These are phyloP conservation scores for Spinus olivaceus DNA, from an alignment of 2,797 vertebrate species.

Conservation along the genomic window DNA sequence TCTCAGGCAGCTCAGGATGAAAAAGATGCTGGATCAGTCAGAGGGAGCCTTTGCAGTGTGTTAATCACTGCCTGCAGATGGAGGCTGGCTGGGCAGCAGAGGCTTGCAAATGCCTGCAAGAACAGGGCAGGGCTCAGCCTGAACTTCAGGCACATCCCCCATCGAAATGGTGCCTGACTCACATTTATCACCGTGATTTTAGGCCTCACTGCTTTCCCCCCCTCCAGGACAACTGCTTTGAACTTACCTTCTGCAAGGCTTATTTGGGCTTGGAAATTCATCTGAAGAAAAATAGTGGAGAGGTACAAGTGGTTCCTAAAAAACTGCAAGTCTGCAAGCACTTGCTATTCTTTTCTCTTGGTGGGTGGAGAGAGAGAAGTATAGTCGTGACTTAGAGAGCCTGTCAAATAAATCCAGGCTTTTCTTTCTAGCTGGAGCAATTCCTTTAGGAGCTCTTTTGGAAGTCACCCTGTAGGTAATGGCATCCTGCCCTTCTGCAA, in stretches of 20 bases:
- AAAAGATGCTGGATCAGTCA: not conserved
- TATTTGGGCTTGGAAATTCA: not conserved
- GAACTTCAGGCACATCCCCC: not conserved
- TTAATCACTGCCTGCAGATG: not conserved
- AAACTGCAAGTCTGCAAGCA: not conserved
- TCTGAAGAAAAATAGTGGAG: not conserved
- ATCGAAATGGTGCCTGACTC: not conserved
- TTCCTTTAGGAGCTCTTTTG: not conserved
- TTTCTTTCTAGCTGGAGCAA: not conserved
- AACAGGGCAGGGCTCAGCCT: not conserved
- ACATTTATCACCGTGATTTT: not conserved
- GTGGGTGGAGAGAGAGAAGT: not conserved
- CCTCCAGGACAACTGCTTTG: not conserved
- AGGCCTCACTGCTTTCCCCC: accelerated
- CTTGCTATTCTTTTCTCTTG: not conserved
- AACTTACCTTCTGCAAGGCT: not conserved
- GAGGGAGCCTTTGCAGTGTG: not conserved
- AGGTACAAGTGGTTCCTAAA: not conserved
- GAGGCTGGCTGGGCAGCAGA: not conserved
- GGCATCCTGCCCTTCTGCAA: not conserved
- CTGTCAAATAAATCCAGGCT: not conserved
- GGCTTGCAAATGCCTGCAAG: not conserved
- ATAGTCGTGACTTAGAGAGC: not conserved
- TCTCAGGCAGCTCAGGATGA: not conserved
- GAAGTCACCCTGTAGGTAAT: not conserved